Base-by-base conservation (phyloP, 2,888 invertebrate species). In the Leptopilina myrica region DNA sequence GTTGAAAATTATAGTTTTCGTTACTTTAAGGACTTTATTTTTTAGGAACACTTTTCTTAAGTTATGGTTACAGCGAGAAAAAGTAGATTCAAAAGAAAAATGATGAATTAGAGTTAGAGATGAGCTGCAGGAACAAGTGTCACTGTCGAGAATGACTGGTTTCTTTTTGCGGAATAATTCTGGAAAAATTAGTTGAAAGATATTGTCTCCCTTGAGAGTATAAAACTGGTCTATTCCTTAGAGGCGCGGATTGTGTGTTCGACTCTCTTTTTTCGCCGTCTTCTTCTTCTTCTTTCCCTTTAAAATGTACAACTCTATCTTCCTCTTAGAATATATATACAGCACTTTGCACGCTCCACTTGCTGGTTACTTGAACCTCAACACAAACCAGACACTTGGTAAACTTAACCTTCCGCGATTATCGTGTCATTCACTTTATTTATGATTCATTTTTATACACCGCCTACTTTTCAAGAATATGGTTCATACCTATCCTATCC, bases 391-490 rank as follows among this genome's bases (percentile, higher is more conserved):
- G 43, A 53, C 75, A 65, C 75, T 78, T 75, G 79, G 85, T 85
- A 86, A 86, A 87, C 85, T 87, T 87, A 85, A 86, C 87, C 86
- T 87, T 86, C 82, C 84, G 46, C 82, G 85, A 86, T 87, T 84
- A 85, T 80, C 86, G 86, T 86, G 87, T 88, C 88, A 87, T 89
- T 89, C 88, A 87, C 88, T 84, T 87, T 84, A 43, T 43, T 1
- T 43, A 83, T 86, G 87, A 88, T 87, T 89, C 88, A 87, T 84
- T 82, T 43, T 84, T 33, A 56, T 9, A 56, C 49, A 49, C 80
- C 78, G 78, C 76, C 65, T 56, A 78, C 78, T 78, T 78, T 78
- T 20, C 15, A 78, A 59, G 65, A 46, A 64, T 65, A 64, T 65
- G 65, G 78, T 59, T 66, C 78, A 66, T 65, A 56, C 26, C 20